These are phyloP conservation scores for Drosophila kurseongensis DNA, from an alignment of 1,140 invertebrate genomes.

Conservation along the genomic window DNA sequence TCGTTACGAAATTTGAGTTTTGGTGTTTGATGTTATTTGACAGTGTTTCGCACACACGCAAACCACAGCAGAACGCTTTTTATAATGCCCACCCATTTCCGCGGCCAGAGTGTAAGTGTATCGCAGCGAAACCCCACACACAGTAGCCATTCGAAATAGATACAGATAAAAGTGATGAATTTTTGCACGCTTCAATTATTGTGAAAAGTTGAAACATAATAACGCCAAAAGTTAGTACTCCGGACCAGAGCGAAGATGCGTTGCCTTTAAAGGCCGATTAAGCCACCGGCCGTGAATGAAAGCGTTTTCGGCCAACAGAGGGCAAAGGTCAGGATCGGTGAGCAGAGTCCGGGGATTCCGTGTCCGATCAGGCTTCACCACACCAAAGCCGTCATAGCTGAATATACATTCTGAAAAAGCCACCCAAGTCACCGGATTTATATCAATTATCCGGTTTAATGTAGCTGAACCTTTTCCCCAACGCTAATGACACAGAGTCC, in stretches of 20 bases:
- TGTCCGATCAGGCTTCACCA: conserved; percentile 6
- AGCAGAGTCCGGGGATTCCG: conserved; percentile 4
- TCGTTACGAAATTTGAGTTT: conserved; percentile 30
- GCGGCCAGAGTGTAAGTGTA: conserved; percentile 39
- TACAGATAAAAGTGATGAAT: conserved; percentile 39
- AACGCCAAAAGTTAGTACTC: conserved; percentile 39
- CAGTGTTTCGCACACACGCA: conserved; percentile 12
- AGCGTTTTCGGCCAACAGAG: conserved; percentile 41
- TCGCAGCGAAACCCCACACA: conserved; percentile 10
- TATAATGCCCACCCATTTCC: conserved; percentile 57
- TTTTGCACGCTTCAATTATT: conserved; percentile 76
- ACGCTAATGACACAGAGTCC: conserved; percentile 23
- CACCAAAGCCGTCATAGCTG: conserved; percentile 1
- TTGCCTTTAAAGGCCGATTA: conserved; percentile 65
- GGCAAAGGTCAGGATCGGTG: conserved; percentile 37
- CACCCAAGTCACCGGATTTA: conserved; percentile 11
- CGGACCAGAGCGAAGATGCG: conserved; percentile 27
- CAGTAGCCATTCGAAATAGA: conserved; percentile 19
- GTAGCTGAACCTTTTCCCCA: conserved; percentile 52
- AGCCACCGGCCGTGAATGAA: conserved; percentile 47
- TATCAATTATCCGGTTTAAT: conserved; percentile 70
- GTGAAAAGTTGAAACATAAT: conserved; percentile 63
- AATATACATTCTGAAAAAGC: conserved; percentile 4
- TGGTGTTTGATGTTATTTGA: conserved; percentile 26
- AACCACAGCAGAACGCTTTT: conserved; percentile 9